A percentile compares a stretch with the other conserved stretches of the same genome.
phyloP scores from a whole-genome alignment of 2,797 vertebrate species.

The Argya squamiceps region DNA sequence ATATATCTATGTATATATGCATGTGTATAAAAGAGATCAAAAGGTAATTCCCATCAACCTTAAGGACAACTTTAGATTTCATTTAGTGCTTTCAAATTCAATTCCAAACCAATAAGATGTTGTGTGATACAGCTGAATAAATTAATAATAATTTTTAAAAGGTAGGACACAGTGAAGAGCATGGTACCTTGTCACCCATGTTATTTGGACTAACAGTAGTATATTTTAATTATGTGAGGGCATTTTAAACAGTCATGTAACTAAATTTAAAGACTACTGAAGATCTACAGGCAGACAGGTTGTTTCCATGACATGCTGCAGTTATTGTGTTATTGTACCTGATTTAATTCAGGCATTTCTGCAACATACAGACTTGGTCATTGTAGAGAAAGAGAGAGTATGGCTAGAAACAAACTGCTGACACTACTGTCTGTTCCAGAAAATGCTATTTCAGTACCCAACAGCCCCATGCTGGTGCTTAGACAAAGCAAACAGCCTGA shows the following conservation, averaged over 20 bases:
- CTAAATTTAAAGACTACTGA: not conserved
- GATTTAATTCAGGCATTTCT: not conserved
- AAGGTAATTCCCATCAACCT: not conserved
- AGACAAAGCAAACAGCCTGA: not conserved
- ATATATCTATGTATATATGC: not conserved
- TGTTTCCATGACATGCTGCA: not conserved
- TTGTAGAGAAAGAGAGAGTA: not conserved
- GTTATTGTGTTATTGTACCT: not conserved
- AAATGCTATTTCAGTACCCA: not conserved
- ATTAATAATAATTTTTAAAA: not conserved
- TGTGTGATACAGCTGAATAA: not conserved
- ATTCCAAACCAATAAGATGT: not conserved
- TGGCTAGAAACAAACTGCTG: not conserved
- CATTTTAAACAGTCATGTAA: not conserved
- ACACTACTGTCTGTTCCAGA: not conserved
- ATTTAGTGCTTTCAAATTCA: not conserved
- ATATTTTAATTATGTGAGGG: not conserved
- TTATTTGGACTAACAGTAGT: not conserved
- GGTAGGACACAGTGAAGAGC: not conserved
- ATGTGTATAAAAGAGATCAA: not conserved
- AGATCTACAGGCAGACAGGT: not conserved
- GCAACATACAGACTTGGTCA: not conserved
- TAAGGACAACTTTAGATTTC: not conserved
- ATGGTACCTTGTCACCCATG: not conserved
- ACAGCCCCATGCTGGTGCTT: fast-evolving